phyloP scores from a whole-genome alignment of 64 coral and sea anemone genomes.

The Acropora yongei region DNA sequence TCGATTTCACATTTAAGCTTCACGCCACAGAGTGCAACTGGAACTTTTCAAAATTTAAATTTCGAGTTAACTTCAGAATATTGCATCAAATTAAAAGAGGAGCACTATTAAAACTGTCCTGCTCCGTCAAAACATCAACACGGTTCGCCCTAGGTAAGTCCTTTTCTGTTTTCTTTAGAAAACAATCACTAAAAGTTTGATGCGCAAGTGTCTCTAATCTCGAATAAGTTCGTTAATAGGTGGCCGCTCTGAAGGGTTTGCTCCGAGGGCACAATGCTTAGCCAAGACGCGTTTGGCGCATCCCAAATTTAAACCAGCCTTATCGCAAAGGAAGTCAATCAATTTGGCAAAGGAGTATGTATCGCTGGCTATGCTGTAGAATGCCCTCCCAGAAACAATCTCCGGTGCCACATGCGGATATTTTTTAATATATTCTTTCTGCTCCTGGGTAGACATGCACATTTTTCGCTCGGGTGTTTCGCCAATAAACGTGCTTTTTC shows the following conservation, averaged over 20 bases:
- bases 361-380: slow-evolving; percentile 5
- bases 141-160: not conserved
- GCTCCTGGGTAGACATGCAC: not conserved
- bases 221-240: not conserved
- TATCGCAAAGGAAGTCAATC: slow-evolving; percentile 10
- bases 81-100: not conserved
- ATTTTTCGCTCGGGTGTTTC: slow-evolving; percentile 1
- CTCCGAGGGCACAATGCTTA: not conserved
- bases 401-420: slow-evolving; percentile 43
- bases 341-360: slow-evolving; percentile 42
- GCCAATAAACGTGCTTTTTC: slow-evolving; percentile 17
- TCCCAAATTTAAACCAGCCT: slow-evolving; percentile 2
- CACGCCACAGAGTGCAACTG: not conserved
- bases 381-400: not conserved
- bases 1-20: slow-evolving; percentile 3
- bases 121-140: not conserved
- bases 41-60: not conserved
- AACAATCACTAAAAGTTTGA: not conserved
- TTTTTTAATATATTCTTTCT: not conserved
- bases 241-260: not conserved
- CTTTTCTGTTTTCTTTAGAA: not conserved
- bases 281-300: not conserved
- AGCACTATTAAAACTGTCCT: not conserved
- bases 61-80: not conserved
- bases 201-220: not conserved